phyloP scores from a whole-genome alignment of 2,113 vertebrate species.

The Irena cyanogastra region DNA sequence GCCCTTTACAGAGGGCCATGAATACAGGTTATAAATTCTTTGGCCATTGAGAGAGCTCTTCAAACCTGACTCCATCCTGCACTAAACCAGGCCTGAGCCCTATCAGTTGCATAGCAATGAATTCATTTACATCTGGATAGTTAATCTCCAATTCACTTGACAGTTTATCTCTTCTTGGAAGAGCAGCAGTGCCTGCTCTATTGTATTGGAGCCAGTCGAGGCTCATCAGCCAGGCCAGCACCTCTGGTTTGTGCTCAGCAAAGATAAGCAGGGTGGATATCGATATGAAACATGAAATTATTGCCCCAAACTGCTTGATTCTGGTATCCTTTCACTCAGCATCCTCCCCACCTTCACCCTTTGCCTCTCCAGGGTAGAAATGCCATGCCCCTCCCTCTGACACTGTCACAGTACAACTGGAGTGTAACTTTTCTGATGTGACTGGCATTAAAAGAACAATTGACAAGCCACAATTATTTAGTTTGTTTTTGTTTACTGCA shows the following conservation, averaged over 20 bases:
- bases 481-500: background rate
- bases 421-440: background rate
- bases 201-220: background rate
- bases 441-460: background rate
- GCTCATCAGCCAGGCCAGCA: background rate
- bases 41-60: slow-evolving; percentile 43
- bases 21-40: slow-evolving; percentile 71
- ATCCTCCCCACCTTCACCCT: background rate
- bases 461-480: background rate
- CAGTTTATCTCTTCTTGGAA: slow-evolving; percentile 47
- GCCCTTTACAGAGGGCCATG: slow-evolving; percentile 48
- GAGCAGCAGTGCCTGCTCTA: background rate
- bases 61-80: slow-evolving; percentile 64
- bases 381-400: background rate
- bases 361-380: background rate
- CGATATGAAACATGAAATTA: background rate
- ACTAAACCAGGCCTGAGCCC: slow-evolving; percentile 21
- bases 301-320: background rate
- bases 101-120: slow-evolving; percentile 64
- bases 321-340: background rate
- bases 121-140: slow-evolving; percentile 67
- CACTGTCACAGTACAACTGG: background rate
- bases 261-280: background rate
- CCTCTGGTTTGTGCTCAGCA: background rate
- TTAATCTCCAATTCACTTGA: slow-evolving; percentile 52